Evolutionary conservation across 1,140 invertebrate species (phyloP), one percentile per base, ranked within the genome.

Genomic region (Arctopsyche grandis): DNA sequence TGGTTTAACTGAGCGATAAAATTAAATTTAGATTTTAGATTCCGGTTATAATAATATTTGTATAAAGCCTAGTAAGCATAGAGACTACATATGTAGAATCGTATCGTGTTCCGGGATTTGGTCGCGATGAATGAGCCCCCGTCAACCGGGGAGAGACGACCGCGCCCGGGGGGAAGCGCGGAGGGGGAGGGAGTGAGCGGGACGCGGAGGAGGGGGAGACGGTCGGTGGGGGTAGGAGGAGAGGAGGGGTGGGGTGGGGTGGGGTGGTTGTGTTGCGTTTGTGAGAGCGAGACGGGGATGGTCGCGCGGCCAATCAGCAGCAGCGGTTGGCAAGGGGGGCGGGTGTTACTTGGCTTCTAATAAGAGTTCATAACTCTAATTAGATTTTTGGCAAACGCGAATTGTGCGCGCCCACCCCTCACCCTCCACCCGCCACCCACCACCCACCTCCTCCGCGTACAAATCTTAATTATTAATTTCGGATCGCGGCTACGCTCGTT

Each of bases 311-410:
- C 74, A 66, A 76, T 79, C 21, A 66, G 71, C 22, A 52, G 12
- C 43, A 21, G 58, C 70, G 21, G 29, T 14, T 19, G 60, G 16
- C 26, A 38, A 29, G 26, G 77, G 75, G 26, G 78, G 43, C 56
- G 58, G 43, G 22, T 26, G 69, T 46, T 22, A 79, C 16, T 58
- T 21, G 69, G 52, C 24, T 76, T 63, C 44, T 76, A 74, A 74
- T 74, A 74, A 52, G 74, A 66, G 56, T 52, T 76, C 74, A 76
- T 58, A 76, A 76, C 43, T 76, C 74, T 76, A 76, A 76, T 76
- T 76, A 76, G 56, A 76, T 43, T 63, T 76, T 76, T 74, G 22
- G 71, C 48, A n/a, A 56, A 29, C 52, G 52, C 71, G 71, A 48
- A 48, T 48, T 60, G 26, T 69, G 26, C 22, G 26, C 10, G 14